Evolutionary conservation across 1,140 invertebrate species (phyloP), one percentile per base, ranked within the genome.

Genomic region (Helicoverpa zea): DNA sequence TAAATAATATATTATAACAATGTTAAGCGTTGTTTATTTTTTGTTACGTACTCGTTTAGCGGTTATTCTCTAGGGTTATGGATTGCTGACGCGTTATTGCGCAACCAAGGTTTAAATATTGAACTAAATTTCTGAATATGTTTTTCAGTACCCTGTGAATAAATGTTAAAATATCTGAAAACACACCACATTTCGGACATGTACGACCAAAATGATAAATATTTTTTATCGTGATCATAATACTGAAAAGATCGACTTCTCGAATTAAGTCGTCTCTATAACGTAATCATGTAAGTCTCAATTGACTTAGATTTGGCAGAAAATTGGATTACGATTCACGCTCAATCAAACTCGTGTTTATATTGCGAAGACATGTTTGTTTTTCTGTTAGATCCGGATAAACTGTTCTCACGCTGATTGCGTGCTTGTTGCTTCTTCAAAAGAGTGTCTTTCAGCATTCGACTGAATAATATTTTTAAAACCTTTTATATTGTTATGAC

Each of bases 1-100:
- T 70, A 52, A 70, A 70, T 70, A 70, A 52, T 52, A 70, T 70
- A 70, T 70, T 51, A 9, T 43, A 29, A 70, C 66, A 70, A 29
- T 70, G 66, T 70, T 29, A 70, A 29, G 13, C 10, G 66, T 11
- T 12, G 16, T 70, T 70, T 51, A 5, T 29, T 70, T 66, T 66
- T 66, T 12, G n/a, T 49, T 49, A 68, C 10, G 18, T 51, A 68
- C 64, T 49, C 43, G 64, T 68, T 49, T 47, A 47, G 35, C 35
- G 14, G 35, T 66, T 10, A 66, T 66, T 66, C 63, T 66, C 35
- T 16, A 11, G 63, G 63, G 35, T 47, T 16, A 47, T 49, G 63
- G 3, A 16, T 23, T 47, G 11, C 30, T 47, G 35, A 47, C 30
- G 35, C 63, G 63, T 47, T 64, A 16, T 47, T 63, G 35, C n/a